A percentile compares a stretch with the other conserved stretches of the same genome.
Conservation (phyloP, 2,797 vertebrate genomes). For the Decapterus maruadsi region DNA sequence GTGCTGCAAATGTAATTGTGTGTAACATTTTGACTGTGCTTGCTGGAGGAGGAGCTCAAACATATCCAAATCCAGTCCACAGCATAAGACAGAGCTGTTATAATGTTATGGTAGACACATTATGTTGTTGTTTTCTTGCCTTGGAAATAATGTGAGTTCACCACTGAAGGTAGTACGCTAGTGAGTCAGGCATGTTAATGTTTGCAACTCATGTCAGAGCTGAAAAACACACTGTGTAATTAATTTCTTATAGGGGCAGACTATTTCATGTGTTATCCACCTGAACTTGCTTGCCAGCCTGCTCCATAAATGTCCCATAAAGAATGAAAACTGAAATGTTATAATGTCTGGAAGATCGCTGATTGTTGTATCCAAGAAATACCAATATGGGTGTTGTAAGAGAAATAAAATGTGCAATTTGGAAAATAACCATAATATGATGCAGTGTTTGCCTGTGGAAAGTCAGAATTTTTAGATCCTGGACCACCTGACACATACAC, state of each 20-base stretch:
- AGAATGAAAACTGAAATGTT: constrained; percentile 25
- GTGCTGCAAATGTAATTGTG: not conserved
- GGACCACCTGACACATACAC: not conserved
- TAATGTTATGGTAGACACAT: not conserved
- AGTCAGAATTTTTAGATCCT: not conserved
- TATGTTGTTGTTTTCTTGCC: not conserved
- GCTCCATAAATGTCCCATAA: constrained; percentile 27
- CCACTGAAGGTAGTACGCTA: not conserved
- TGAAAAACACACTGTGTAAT: not conserved
- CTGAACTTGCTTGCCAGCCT: not conserved
- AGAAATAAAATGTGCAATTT: constrained; percentile 14
- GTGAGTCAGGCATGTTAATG: not conserved
- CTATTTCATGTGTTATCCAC: not conserved
- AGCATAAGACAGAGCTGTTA: not conserved
- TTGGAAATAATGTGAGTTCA: not conserved
- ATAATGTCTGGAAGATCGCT: not conserved
- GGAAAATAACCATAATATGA: constrained; percentile 10
- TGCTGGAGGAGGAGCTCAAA: not conserved
- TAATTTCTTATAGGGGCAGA: not conserved
- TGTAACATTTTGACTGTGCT: not conserved
- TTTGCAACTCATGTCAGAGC: not conserved
- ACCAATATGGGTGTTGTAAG: not conserved
- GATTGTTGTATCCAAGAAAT: constrained; percentile 2
- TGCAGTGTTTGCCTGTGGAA: not conserved
- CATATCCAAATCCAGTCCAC: not conserved